Evolutionary conservation across 2,888 invertebrate species (phyloP).

Genomic region (Venustoraphidia nigricollis): DNA sequence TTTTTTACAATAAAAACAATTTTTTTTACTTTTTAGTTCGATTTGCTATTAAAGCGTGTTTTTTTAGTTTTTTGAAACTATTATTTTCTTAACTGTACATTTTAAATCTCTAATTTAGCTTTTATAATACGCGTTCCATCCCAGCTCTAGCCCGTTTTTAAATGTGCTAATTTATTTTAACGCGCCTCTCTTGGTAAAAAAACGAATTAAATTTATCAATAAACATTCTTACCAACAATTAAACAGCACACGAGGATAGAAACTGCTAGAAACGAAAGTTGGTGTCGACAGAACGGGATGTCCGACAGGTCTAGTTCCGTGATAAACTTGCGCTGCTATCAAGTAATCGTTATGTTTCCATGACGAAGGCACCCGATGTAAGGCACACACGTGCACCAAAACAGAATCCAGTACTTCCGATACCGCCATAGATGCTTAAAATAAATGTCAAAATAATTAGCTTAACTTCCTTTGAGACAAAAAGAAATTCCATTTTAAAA

Average conservation of each 20-base stretch:
- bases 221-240: conserved; percentile 56
- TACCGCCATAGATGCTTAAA: conserved; percentile 49
- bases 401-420: conserved; percentile 60
- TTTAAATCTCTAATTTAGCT: too few species aligned
- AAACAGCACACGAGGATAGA: conserved; percentile 72
- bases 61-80: too few species aligned
- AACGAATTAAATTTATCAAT: conserved; percentile 1
- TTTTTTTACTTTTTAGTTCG: too few species aligned
- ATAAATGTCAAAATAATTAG: conserved; percentile 6
- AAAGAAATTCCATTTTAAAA: too few species aligned
- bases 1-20: too few species aligned
- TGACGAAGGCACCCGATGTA: conserved; percentile 58
- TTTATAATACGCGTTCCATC: too few species aligned
- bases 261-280: conserved; percentile 46
- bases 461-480: too few species aligned
- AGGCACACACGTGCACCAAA: conserved; percentile 64
- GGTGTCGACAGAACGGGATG: conserved; percentile 57
- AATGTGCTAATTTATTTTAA: too few species aligned
- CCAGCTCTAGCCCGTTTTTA: too few species aligned
- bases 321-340: conserved; percentile 72
- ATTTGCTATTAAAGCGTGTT: too few species aligned
- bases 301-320: conserved; percentile 70
- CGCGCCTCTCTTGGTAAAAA: too few species aligned
- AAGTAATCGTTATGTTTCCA: conserved; percentile 80
- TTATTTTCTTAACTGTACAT: too few species aligned